phyloP scores from a whole-genome alignment of 1,140 invertebrate genomes.

The Drosophila littoralis region DNA sequence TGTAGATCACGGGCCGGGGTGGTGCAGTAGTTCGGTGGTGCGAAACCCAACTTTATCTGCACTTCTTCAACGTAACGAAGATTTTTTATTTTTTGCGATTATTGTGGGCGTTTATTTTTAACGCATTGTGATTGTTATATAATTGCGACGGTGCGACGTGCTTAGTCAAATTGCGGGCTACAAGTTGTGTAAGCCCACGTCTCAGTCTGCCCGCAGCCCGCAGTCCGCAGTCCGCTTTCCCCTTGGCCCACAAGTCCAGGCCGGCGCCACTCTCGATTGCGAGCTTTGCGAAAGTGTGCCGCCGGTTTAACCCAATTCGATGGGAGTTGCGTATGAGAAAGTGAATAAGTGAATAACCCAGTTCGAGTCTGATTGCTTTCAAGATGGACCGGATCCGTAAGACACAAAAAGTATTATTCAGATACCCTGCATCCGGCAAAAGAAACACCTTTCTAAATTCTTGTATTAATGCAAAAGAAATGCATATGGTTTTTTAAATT shows the following conservation, averaged over 20 bases:
- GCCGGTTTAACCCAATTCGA: not conserved
- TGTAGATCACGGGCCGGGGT: conserved; percentile 10
- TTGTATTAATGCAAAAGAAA: too few species aligned
- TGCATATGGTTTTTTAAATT: too few species aligned
- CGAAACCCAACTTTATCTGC: conserved; percentile 51
- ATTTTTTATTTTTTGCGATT: conserved; percentile 23
- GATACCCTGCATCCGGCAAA: not conserved
- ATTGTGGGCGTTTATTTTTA: conserved; percentile 70
- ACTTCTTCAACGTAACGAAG: conserved; percentile 50
- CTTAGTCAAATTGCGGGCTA: conserved; percentile 57
- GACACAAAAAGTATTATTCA: too few species aligned
- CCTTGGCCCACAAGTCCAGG: not conserved
- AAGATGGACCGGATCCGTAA: too few species aligned
- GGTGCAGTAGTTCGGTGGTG: not conserved
- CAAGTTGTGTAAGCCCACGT: conserved; percentile 49
- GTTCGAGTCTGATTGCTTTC: not conserved
- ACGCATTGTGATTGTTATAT: conserved; percentile 68
- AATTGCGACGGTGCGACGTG: conserved; percentile 62
- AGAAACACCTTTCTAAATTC: not conserved
- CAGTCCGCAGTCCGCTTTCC: not conserved
- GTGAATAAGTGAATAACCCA: conserved; percentile 13
- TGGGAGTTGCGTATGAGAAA: not conserved
- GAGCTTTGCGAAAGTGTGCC: conserved; percentile 49
- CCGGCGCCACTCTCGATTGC: conserved; percentile 7
- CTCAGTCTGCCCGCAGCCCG: not conserved